These are phyloP conservation scores for Pelmatolapia mariae DNA, from an alignment of 2,113 vertebrate genomes.

Conservation along the genomic window DNA sequence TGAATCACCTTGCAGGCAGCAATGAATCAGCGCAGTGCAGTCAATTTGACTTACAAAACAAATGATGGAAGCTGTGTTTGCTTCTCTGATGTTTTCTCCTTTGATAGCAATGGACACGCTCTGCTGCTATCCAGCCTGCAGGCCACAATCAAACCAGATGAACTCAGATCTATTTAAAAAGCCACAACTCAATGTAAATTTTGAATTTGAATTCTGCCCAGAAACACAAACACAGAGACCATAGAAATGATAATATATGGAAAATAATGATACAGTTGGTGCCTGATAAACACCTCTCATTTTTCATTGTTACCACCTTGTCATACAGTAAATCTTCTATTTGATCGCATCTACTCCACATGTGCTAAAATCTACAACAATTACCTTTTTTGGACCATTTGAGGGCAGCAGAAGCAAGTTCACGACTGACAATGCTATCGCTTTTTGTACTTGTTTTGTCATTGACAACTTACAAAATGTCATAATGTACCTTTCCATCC, in stretches of 20 bases:
- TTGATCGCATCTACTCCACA: background rate
- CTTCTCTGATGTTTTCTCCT: background rate
- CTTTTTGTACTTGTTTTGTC: background rate
- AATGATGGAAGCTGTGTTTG: slow-evolving; percentile 3
- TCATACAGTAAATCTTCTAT: too few relatives aligned
- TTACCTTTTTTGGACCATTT: background rate
- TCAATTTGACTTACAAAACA: slow-evolving; percentile 20
- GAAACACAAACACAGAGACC: background rate
- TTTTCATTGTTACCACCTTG: background rate
- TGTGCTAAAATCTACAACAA: background rate
- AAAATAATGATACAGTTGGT: background rate
- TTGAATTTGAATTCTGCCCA: background rate
- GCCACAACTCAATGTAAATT: background rate
- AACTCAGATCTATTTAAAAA: background rate
- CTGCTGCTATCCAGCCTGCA: background rate
- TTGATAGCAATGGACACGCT: background rate
- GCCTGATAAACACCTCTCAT: background rate
- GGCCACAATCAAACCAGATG: background rate
- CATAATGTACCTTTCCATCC: background rate
- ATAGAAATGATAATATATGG: background rate
- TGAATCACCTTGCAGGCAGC: slow-evolving; percentile 22
- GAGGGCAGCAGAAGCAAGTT: background rate
- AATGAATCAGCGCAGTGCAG: slow-evolving; percentile 1
- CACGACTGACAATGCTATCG: background rate
- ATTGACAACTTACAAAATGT: background rate